A percentile compares a stretch with the other conserved stretches of the same genome.
phyloP scores from a whole-genome alignment of 2,888 invertebrate species.

The Brachyptera putata region DNA sequence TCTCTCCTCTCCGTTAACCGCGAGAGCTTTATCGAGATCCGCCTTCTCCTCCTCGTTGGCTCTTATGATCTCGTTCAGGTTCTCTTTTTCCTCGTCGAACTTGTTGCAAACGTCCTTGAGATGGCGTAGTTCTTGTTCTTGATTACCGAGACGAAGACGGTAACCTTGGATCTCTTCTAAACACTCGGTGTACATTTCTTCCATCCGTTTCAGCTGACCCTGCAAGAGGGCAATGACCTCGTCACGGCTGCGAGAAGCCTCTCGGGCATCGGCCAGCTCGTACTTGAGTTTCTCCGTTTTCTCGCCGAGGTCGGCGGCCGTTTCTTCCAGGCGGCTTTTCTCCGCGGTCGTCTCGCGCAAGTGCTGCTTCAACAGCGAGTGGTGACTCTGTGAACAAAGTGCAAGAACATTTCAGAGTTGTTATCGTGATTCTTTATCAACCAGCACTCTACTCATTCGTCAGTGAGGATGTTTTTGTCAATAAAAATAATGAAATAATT shows the following conservation, averaged over 20 bases:
- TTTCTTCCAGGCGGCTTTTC: slow-evolving; percentile 37
- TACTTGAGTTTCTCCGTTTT: slow-evolving; percentile 38
- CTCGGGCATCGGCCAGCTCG: slow-evolving; percentile 38
- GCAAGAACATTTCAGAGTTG: too few species aligned
- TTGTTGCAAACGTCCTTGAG: slow-evolving; percentile 38
- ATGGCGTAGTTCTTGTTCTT: slow-evolving; percentile 39
- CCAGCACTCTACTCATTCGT: too few species aligned
- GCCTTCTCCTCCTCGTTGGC: slow-evolving; percentile 29
- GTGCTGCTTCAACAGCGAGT: slow-evolving; percentile 35
- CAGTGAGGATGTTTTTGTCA: too few species aligned
- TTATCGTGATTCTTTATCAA: too few species aligned
- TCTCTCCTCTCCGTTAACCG: slow-evolving; percentile 26
- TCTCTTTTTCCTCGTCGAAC: slow-evolving; percentile 33
- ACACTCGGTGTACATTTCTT: slow-evolving; percentile 37
- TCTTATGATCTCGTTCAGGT: slow-evolving; percentile 29
- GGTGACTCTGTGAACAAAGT: slow-evolving; percentile 33
- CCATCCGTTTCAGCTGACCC: slow-evolving; percentile 36
- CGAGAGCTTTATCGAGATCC: slow-evolving; percentile 26
- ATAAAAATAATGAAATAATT: too few species aligned
- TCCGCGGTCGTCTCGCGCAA: slow-evolving; percentile 37
- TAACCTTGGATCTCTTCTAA: slow-evolving; percentile 37
- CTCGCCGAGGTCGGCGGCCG: slow-evolving; percentile 37
- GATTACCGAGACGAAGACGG: slow-evolving; percentile 36
- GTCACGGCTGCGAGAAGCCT: slow-evolving; percentile 36
- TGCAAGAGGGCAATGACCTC: slow-evolving; percentile 37